These are phyloP conservation scores for Saiga tatarica DNA, from an alignment of 2,113 vertebrate species.

Conservation along the genomic window DNA sequence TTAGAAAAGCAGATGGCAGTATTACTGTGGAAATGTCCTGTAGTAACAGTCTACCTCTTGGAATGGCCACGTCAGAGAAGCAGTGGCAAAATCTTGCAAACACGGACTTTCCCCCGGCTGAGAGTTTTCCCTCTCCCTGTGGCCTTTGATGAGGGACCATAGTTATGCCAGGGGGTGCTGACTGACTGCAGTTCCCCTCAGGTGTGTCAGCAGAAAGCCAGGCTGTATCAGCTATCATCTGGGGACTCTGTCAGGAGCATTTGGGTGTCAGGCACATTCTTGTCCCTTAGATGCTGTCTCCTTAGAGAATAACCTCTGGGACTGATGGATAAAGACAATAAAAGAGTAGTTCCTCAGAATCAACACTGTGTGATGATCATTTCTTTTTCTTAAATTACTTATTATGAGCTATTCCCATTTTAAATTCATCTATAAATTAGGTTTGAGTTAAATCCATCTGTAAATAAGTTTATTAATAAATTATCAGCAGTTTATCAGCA, in stretches of 20 bases:
- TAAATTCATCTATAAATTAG: conserved; percentile 50
- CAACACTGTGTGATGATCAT: neutral
- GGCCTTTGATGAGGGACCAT: conserved; percentile 59
- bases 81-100: conserved; percentile 46
- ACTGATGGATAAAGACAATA: conserved; percentile 66
- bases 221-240: conserved; percentile 77
- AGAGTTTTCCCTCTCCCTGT: conserved; percentile 20
- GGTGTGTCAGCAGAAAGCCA: conserved; percentile 64
- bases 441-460: conserved; percentile 46
- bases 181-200: conserved; percentile 56
- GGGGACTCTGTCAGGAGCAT: conserved; percentile 70
- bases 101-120: conserved; percentile 59
- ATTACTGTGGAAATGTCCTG: conserved; percentile 17
- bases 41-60: neutral
- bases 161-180: conserved; percentile 75
- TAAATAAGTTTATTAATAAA: neutral
- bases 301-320: conserved; percentile 76
- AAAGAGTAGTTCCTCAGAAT: conserved; percentile 43
- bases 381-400: conserved; percentile 35
- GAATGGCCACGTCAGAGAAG: conserved; percentile 33
- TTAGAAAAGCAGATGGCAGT: conserved; percentile 13
- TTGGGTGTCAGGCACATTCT: conserved; percentile 68
- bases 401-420: conserved; percentile 18
- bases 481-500: neutral
- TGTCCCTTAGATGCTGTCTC: conserved; percentile 70